These are phyloP conservation scores for Sebastes matsubarae DNA, from an alignment of 2,797 vertebrate species.

Conservation along the genomic window DNA sequence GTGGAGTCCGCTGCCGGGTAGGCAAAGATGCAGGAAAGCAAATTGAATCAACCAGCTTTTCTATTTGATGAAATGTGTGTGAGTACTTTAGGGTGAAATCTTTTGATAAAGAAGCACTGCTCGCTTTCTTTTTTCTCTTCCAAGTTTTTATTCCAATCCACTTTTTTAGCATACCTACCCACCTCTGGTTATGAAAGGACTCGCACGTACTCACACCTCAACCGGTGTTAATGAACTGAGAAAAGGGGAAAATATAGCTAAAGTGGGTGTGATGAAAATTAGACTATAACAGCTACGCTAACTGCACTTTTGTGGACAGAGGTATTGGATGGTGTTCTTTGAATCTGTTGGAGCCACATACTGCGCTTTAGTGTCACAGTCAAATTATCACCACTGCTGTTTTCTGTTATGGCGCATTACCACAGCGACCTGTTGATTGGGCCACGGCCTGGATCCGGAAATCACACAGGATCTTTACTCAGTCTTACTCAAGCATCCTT, in stretches of 20 bases:
- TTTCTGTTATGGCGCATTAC: neutral
- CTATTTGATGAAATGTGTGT: slow-evolving; percentile 36
- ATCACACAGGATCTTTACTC: neutral
- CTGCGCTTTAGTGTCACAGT: neutral
- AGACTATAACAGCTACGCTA: neutral
- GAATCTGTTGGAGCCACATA: neutral
- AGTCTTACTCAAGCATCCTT: neutral
- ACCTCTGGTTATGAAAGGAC: slow-evolving; percentile 21
- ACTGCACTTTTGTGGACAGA: slow-evolving; percentile 10
- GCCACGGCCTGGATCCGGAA: neutral
- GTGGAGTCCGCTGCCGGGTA: neutral
- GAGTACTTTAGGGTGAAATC: slow-evolving; percentile 29
- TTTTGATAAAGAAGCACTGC: slow-evolving; percentile 17
- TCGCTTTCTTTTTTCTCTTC: slow-evolving; percentile 45
- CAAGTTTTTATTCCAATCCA: slow-evolving; percentile 19
- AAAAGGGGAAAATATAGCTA: slow-evolving; percentile 26
- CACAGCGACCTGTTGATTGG: neutral
- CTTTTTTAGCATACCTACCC: slow-evolving; percentile 3
- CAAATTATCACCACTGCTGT: neutral
- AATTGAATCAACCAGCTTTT: slow-evolving; percentile 41
- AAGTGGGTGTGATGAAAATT: slow-evolving; percentile 33
- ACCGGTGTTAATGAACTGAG: slow-evolving; percentile 61
- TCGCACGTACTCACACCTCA: slow-evolving; percentile 11
- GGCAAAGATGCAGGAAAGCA: slow-evolving; percentile 31
- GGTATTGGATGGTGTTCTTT: neutral